Base-by-base conservation (phyloP, 2,113 vertebrate species). In the Forbesichthys papilliferus region DNA sequence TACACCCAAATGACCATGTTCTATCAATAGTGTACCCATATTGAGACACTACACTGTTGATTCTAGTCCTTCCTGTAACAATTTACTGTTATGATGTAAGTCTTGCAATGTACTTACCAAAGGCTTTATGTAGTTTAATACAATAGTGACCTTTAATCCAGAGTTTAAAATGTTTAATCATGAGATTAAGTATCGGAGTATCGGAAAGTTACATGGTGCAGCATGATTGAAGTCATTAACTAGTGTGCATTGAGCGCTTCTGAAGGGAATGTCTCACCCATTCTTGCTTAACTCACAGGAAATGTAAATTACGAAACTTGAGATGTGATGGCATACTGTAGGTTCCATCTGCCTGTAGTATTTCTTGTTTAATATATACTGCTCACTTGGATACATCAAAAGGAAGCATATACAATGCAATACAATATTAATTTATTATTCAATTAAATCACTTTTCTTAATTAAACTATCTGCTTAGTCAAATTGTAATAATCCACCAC, bases 261-360 rank as follows among this genome's bases (percentile, higher is more conserved):
- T 66, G 56, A 42, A 18, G 27, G 55, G 73, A 82, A 86, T 68
- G 59, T 65, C 68, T 78, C 75, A 79, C 64, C 58, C 18, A 42
- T 53, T 77, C 51, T 79, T 81, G 27, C 71, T 27, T 82, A 51
- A 78, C 66, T 77, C 54, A 78, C 85, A 91, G 90, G 92, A 92
- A 91, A 73, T 76, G 55, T 73, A 46, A 78, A 48, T 59, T 9
- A 18, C 73, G 66, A 84, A 79, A 72, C 51, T 11, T 11, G 6
- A 46, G 11, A 5, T 46, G 11, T 54, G 18, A 14, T 69, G 59
- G 14, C 33, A 46, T 3, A 42, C 2, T 27, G 27, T 12, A 68
- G 11, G 53, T 5, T 53, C 51, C n/a, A 53, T 52, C 16, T 62
- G 52, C 13, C n/a, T 33, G 5, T 16, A 27, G 27, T 65, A 73